Conservation (phyloP, 2,797 vertebrate genomes). For the Ataeniobius toweri region DNA sequence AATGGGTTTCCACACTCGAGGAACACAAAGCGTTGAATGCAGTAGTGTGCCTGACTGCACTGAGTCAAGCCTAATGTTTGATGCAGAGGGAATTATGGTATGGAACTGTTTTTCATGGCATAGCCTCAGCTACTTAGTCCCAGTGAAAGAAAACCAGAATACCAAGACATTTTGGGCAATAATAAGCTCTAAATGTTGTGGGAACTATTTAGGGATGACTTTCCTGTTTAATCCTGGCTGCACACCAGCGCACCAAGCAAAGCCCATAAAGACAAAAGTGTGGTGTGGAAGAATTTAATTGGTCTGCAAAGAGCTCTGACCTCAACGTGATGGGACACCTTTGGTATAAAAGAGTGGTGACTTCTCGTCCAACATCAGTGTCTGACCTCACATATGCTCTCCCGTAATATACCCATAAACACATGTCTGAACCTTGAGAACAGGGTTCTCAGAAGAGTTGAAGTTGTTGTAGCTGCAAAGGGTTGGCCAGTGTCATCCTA, state of each 20-base stretch:
- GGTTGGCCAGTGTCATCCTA: background rate
- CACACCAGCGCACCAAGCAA: background rate
- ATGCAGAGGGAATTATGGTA: background rate
- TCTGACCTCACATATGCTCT: background rate
- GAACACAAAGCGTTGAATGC: background rate
- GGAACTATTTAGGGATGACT: background rate
- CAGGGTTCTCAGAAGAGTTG: background rate
- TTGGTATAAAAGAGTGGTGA: background rate
- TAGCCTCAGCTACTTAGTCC: background rate
- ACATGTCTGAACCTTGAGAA: background rate
- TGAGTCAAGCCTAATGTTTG: background rate
- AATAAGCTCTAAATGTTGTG: background rate
- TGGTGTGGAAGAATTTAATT: background rate
- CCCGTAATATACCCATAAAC: background rate
- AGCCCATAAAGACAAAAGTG: background rate
- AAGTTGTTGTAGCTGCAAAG: background rate
- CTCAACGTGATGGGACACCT: background rate
- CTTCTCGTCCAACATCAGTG: background rate
- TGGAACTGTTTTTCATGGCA: background rate
- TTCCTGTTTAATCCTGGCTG: background rate
- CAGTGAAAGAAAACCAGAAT: background rate
- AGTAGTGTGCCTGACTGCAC: background rate
- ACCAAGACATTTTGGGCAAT: background rate
- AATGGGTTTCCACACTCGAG: background rate
- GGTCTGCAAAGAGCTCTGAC: background rate